These are phyloP conservation scores for Malacoctenus gilli DNA, from an alignment of 2,797 vertebrate species.

Conservation along the genomic window DNA sequence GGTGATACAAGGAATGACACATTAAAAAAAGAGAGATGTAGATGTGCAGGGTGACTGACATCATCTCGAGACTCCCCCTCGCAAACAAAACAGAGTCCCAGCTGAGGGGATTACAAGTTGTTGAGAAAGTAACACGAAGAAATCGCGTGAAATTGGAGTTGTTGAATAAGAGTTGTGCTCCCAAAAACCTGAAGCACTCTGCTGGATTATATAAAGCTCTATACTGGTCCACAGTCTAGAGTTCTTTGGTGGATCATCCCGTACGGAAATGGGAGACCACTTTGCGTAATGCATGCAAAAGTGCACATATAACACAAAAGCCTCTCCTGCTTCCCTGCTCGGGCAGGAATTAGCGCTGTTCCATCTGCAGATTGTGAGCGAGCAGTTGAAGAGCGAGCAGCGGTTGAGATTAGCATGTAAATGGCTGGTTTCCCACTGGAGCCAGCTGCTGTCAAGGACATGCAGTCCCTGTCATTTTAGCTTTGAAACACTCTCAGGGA, in stretches of 20 bases:
- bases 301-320: conserved; percentile 60
- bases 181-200: conserved; percentile 23
- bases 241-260: conserved; percentile 25
- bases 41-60: conserved; percentile 34
- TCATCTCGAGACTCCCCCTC: not conserved
- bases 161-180: conserved; percentile 17
- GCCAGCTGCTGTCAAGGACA: conserved; percentile 76
- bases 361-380: conserved; percentile 55
- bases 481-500: conserved; percentile 38
- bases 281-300: conserved; percentile 62
- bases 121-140: not conserved
- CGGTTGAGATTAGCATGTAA: conserved; percentile 77
- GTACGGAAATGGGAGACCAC: conserved; percentile 53
- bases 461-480: conserved; percentile 60
- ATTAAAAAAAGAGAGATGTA: conserved; percentile 26
- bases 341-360: conserved; percentile 57
- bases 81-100: not conserved
- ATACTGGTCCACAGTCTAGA: not conserved
- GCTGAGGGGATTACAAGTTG: not conserved
- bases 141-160: not conserved
- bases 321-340: conserved; percentile 36
- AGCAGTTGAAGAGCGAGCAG: conserved; percentile 61
- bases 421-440: conserved; percentile 63
- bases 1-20: conserved; percentile 51
- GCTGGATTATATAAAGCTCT: conserved; percentile 52